Evolutionary conservation across 2,888 invertebrate species (phyloP).

Genomic region (Lordiphosa fenestrarum): DNA sequence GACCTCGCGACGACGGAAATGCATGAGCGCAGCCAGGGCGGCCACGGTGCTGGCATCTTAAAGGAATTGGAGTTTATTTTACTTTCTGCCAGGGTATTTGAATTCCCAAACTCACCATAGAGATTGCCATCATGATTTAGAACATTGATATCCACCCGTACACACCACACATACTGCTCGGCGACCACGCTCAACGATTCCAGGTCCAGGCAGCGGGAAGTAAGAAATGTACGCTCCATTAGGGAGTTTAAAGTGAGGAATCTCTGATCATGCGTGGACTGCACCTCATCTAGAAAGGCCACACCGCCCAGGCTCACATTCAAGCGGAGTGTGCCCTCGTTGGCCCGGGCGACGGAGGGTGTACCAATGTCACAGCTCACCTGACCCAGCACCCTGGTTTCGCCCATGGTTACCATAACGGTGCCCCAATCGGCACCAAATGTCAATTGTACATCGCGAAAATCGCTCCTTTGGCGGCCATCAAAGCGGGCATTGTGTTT

Average conservation of each 20-base stretch:
- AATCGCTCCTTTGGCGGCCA: slow-evolving; percentile 88
- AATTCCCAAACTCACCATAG: slow-evolving; percentile 60
- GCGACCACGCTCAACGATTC: slow-evolving; percentile 97
- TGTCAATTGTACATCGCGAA: slow-evolving; percentile 85
- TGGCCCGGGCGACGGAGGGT: slow-evolving; percentile 92
- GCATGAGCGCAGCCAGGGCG: slow-evolving; percentile 91
- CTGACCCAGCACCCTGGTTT: slow-evolving; percentile 92
- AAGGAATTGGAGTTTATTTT: background rate
- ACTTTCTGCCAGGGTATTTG: too few species aligned
- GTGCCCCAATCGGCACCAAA: slow-evolving; percentile 93
- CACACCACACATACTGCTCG: slow-evolving; percentile 94
- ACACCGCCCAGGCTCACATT: slow-evolving; percentile 94
- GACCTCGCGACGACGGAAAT: slow-evolving; percentile 95
- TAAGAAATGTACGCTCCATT: slow-evolving; percentile 93
- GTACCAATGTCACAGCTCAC: slow-evolving; percentile 93
- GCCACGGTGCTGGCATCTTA: slow-evolving; percentile 94
- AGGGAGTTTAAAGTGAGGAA: slow-evolving; percentile 88
- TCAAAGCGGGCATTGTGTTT: slow-evolving; percentile 83
- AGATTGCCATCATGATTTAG: slow-evolving; percentile 96
- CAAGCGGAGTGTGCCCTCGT: slow-evolving; percentile 92
- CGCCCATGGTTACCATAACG: slow-evolving; percentile 88
- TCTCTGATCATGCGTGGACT: slow-evolving; percentile 85
- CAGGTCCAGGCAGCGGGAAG: slow-evolving; percentile 94
- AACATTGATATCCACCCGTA: slow-evolving; percentile 93
- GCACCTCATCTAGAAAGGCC: slow-evolving; percentile 89